Conservation (phyloP, 2,888 invertebrate genomes). For the Tetrapedia diversipes region DNA sequence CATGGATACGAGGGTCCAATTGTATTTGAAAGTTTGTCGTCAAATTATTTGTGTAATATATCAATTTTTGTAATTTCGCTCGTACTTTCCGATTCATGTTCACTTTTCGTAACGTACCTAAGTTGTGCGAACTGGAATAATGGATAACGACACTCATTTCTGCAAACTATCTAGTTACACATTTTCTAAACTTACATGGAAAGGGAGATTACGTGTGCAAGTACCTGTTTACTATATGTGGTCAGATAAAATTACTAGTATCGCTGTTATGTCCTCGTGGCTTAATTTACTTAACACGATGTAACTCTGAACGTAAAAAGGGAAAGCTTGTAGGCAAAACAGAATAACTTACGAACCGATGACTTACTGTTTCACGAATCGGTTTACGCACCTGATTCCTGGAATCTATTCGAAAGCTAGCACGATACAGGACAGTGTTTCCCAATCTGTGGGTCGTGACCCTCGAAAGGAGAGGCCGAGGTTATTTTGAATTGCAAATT, state of each 20-base stretch:
- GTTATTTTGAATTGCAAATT: too few species aligned
- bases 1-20: too few species aligned
- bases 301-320: slow-evolving; percentile 46
- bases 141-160: slow-evolving; percentile 50
- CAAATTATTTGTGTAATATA: background rate
- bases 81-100: background rate
- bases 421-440: slow-evolving; percentile 18
- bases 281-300: slow-evolving; percentile 69
- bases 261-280: slow-evolving; percentile 64
- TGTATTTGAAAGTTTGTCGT: slow-evolving; percentile 14
- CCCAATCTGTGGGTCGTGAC: too few species aligned
- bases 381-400: slow-evolving; percentile 38
- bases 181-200: slow-evolving; percentile 55
- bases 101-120: slow-evolving; percentile 28
- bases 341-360: slow-evolving; percentile 4
- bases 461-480: too few species aligned
- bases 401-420: slow-evolving; percentile 34
- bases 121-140: slow-evolving; percentile 62
- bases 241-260: slow-evolving; percentile 47
- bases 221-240: slow-evolving; percentile 63
- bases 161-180: slow-evolving; percentile 52
- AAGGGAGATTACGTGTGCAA: slow-evolving; percentile 60
- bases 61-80: background rate
- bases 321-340: background rate
- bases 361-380: slow-evolving; percentile 4